phyloP scores from a whole-genome alignment of 1,140 invertebrate species.

The Holotrichia oblita region DNA sequence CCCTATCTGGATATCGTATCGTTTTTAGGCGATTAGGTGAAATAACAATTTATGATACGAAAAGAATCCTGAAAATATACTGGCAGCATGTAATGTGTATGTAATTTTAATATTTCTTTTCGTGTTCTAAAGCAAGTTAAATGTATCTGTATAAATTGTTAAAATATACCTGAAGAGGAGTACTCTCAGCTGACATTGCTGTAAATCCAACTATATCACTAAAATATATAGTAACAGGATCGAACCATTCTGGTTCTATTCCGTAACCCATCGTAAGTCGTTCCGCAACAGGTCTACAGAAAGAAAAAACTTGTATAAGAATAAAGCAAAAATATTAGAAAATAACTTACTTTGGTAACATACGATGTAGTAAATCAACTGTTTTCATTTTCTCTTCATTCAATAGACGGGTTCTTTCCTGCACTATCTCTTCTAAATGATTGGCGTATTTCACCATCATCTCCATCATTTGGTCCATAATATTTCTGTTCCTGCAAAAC shows the following conservation, averaged over 20 bases:
- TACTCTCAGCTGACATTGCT: conserved; percentile 93
- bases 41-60: no score
- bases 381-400: conserved; percentile 94
- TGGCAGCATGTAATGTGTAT: no score
- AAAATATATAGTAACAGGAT: conserved; percentile 96
- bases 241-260: conserved; percentile 94
- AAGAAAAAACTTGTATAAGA: background rate
- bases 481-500: conserved; percentile 77
- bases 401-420: conserved; percentile 85
- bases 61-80: no score
- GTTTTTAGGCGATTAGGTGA: no score
- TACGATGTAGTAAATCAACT: conserved; percentile 90
- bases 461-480: conserved; percentile 96
- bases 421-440: conserved; percentile 93
- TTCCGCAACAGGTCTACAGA: conserved; percentile 78
- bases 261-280: conserved; percentile 87
- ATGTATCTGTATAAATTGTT: no score
- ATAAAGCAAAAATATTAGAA: background rate
- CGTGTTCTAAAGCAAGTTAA: background rate
- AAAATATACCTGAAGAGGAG: conserved; percentile 78
- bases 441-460: conserved; percentile 97
- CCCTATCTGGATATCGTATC: no score
- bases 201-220: conserved; percentile 99
- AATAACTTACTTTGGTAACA: conserved; percentile 83
- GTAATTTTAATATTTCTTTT: no score